Evolutionary conservation across 2,888 invertebrate species (phyloP).

Genomic region (Sphaeridia pumilis): DNA sequence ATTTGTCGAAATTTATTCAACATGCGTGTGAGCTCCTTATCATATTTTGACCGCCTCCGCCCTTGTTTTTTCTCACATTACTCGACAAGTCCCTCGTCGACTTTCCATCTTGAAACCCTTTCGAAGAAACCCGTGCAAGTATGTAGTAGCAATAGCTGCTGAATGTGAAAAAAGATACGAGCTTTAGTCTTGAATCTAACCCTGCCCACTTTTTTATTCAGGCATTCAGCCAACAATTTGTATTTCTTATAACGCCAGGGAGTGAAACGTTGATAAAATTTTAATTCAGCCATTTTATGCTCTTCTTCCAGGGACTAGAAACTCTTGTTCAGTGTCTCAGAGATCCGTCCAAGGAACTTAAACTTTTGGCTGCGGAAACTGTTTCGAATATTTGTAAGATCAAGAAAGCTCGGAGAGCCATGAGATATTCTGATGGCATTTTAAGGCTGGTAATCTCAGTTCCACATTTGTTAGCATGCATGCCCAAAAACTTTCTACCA

Average conservation of each 20-base stretch:
- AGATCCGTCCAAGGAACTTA: conserved; percentile 70
- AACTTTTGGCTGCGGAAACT: conserved; percentile 78
- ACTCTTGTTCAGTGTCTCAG: conserved; percentile 54
- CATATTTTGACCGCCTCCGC: neutral
- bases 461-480: neutral
- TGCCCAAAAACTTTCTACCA: neutral
- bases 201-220: too few species aligned
- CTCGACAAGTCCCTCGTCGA: neutral
- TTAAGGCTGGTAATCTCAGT: conserved; percentile 45
- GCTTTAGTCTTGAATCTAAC: too few species aligned
- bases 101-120: neutral
- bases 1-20: conserved; percentile 60
- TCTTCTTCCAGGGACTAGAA: conserved; percentile 25
- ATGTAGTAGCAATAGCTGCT: too few species aligned
- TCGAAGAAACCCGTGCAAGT: neutral
- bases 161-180: too few species aligned
- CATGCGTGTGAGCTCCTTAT: conserved; percentile 21
- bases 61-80: neutral
- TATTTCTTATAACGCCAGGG: too few species aligned
- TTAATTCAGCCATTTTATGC: too few species aligned
- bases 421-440: conserved; percentile 65
- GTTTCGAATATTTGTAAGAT: conserved; percentile 79
- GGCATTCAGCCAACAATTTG: too few species aligned
- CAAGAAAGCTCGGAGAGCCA: conserved; percentile 66
- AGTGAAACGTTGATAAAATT: too few species aligned